Base-by-base conservation (phyloP, 2,888 invertebrate genomes). In the Drosophila aldrichi region DNA sequence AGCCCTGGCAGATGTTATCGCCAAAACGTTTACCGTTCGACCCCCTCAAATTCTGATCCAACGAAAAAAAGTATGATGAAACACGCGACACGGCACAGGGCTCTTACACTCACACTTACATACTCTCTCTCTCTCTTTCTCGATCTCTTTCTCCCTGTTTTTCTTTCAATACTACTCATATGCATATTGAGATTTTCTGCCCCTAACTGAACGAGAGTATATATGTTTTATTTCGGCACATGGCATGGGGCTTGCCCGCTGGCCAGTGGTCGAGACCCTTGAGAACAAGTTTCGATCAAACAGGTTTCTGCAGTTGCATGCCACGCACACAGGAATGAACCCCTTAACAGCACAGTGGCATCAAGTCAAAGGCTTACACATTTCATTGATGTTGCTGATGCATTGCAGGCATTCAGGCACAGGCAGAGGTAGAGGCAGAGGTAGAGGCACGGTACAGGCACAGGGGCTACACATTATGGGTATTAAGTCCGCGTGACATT, bases 1-100 rank as follows among this genome's bases (percentile, higher is more conserved):
- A 52, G 16, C 36, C 22, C 74, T 74, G 82, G 84, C 90, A 91
- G 90, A 90, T 90, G 91, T 84, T 90, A 91, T 89, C 90, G 60
- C 55, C 48, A 56, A 88, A 87, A 69, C 86, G 86, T 89, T 87
- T 87, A 87, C 86, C 81, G 86, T 88, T 87, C 75, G 57, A 57
- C 60, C 66, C 66, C 66, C 77, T 38, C 22, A 40, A 38, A 25
- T 14, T 40, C 25, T 56, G 36, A 38, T 51, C 68, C 68, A 32
- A 69, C 32, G 20, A 55, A 20, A 55, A 59, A 59, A 71, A 64
- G 65, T 70, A 83, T 81, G 74, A 74, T 58, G 88, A 63, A 84
- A 88, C 86, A 87, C 86, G 86, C 86, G 89, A 87, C 86, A 79
- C 75, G 68, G 55, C 62, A 18, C 74, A 61, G 52, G 54, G 62